Evolutionary conservation across 2,113 vertebrate species (phyloP), one percentile per base, ranked within the genome.

Genomic region (Archilochus colubris): DNA sequence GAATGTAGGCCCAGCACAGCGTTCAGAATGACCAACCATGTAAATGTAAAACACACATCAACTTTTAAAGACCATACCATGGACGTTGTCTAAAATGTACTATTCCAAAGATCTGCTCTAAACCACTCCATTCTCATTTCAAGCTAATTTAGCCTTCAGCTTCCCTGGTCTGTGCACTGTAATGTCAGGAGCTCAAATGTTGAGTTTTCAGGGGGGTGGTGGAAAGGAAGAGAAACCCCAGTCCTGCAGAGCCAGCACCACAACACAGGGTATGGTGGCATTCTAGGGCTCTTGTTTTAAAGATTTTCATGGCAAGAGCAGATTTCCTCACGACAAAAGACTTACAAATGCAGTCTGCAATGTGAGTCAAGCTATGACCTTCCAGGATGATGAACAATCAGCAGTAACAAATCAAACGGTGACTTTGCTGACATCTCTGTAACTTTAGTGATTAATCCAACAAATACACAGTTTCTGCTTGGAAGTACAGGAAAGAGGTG

Each of bases 311-410:
- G 36, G 80, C 53, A 57, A 40, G 69, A 57, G 22, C 9, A 88
- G 73, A 53, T 85, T 55, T 82, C 43, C 59, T 83, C 70, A 12
- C 43, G 55, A 23, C 24, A 86, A 36, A 57, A 73, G 92, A 69
- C 67, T 89, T 3, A 23, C 73, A 81, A 72, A 78, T 2, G 25
- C n/a, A 55, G 68, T 6, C 68, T 57, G 80, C 50, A 59, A 38
- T 5, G 68, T 54, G 84, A 91, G 94, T 30, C 93, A 86, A 54
- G 85, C 74, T n/a, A 7, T 76, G 81, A 76, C 89, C 93, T 94
- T 88, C 80, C 43, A 74, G 72, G 75, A 83, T 53, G 87, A 89
- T 93, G 84, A 87, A 91, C 82, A 89, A 85, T 80, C 94, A 96
- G 87, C 95, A 94, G 74, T 27, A 87, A 44, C 75, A 82, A 91